These are phyloP conservation scores for Junonia oenone DNA, from an alignment of 2,888 invertebrate genomes.

Conservation along the genomic window DNA sequence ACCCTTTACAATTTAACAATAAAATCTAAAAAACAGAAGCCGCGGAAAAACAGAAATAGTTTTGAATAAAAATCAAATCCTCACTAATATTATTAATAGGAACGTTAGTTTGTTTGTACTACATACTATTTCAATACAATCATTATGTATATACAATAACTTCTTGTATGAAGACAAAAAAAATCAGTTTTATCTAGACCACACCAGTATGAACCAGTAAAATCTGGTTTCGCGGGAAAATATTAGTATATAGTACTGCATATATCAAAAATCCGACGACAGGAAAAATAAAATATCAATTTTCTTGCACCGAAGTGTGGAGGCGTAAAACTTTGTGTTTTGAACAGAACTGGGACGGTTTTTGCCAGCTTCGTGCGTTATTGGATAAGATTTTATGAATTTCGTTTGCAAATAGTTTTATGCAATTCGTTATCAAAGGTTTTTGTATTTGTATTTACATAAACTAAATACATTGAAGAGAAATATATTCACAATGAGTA, in stretches of 20 bases:
- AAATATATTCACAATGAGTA: too few relatives aligned
- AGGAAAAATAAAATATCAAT: slow-evolving; percentile 23
- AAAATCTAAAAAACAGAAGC: neutral
- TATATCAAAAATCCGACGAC: neutral
- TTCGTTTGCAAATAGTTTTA: neutral
- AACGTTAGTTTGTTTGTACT: too few relatives aligned
- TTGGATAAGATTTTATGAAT: neutral
- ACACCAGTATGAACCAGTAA: neutral
- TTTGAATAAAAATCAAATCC: too few relatives aligned
- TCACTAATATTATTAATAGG: too few relatives aligned
- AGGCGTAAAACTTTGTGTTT: slow-evolving; percentile 19
- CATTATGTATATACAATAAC: too few relatives aligned
- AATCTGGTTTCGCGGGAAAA: neutral
- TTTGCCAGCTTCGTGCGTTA: slow-evolving; percentile 10
- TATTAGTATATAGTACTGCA: too few relatives aligned
- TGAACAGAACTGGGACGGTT: slow-evolving; percentile 10
- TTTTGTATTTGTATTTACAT: too few relatives aligned
- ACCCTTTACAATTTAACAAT: neutral
- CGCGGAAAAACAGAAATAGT: too few relatives aligned
- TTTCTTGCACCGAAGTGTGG: slow-evolving; percentile 16
- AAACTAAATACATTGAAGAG: too few relatives aligned
- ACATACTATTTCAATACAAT: too few relatives aligned
- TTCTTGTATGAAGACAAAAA: too few relatives aligned
- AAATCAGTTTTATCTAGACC: too few relatives aligned
- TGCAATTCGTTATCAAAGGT: neutral